These are phyloP conservation scores for Eupithecia vulgata DNA, from an alignment of 2,888 invertebrate genomes.

Conservation along the genomic window DNA sequence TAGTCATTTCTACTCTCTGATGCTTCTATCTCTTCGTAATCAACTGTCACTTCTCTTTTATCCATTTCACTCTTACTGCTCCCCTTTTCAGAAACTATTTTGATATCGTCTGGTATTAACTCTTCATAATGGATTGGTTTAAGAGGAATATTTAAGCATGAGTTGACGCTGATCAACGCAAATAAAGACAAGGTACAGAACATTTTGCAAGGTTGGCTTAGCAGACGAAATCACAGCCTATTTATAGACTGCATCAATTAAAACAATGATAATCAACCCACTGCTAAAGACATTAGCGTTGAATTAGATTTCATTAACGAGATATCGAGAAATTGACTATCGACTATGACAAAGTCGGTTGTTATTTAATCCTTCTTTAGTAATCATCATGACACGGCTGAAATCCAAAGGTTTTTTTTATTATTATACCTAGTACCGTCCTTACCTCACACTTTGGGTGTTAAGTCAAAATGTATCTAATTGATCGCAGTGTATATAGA, in stretches of 20 bases:
- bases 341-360: not conserved
- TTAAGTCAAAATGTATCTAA: not conserved
- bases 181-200: slow-evolving; percentile 12
- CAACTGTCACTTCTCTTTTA: slow-evolving; percentile 28
- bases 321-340: slow-evolving; percentile 16
- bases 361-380: not conserved
- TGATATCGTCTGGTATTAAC: slow-evolving; percentile 14
- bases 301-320: slow-evolving; percentile 8
- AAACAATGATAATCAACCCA: slow-evolving; percentile 21
- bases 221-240: slow-evolving; percentile 6
- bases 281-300: slow-evolving; percentile 15
- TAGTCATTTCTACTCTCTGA: slow-evolving; percentile 62
- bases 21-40: slow-evolving; percentile 53
- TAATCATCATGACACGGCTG: not conserved
- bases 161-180: slow-evolving; percentile 9
- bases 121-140: slow-evolving; percentile 8
- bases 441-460: no score
- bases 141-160: slow-evolving; percentile 26
- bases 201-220: slow-evolving; percentile 22
- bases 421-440: no score
- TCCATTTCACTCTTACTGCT: slow-evolving; percentile 7
- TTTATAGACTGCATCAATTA: slow-evolving; percentile 25
- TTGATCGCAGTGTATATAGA: not conserved
- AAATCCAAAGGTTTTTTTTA: no score
- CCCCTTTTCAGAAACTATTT: not conserved